These are phyloP conservation scores for Hippopotamyrus pictus DNA, from an alignment of 2,797 vertebrate species.

Conservation along the genomic window DNA sequence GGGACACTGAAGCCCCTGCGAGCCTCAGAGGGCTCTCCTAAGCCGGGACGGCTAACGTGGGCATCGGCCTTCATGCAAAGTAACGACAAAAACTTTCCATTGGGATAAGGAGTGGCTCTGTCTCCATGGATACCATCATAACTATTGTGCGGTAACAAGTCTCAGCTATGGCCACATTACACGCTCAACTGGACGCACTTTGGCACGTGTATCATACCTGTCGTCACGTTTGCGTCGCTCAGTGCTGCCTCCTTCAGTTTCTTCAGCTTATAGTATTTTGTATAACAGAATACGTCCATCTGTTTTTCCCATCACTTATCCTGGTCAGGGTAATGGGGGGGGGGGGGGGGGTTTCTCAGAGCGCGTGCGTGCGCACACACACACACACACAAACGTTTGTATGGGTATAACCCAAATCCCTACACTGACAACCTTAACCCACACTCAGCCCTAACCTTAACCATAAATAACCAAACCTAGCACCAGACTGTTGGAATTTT, in stretches of 20 bases:
- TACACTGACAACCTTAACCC: background rate
- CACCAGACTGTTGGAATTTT: background rate
- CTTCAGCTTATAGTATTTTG: background rate
- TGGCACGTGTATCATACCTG: background rate
- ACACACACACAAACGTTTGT: background rate
- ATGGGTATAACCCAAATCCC: background rate
- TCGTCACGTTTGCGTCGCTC: background rate
- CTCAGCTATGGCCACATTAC: background rate
- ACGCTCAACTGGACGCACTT: background rate
- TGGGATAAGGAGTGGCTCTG: background rate
- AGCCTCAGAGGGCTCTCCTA: background rate
- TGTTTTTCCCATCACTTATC: background rate
- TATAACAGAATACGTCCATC: background rate
- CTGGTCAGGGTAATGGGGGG: background rate
- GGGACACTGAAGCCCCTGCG: background rate
- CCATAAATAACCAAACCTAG: background rate
- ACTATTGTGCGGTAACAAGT: no score
- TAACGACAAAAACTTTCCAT: background rate
- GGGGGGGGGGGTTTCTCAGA: no score
- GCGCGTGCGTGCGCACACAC: no score
- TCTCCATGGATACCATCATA: no score
- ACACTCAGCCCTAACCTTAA: background rate
- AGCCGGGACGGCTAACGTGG: background rate
- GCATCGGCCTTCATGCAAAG: background rate
- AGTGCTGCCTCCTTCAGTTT: background rate